These are phyloP conservation scores for Oreocharis arfaki DNA, from an alignment of 2,113 vertebrate species.

Conservation along the genomic window DNA sequence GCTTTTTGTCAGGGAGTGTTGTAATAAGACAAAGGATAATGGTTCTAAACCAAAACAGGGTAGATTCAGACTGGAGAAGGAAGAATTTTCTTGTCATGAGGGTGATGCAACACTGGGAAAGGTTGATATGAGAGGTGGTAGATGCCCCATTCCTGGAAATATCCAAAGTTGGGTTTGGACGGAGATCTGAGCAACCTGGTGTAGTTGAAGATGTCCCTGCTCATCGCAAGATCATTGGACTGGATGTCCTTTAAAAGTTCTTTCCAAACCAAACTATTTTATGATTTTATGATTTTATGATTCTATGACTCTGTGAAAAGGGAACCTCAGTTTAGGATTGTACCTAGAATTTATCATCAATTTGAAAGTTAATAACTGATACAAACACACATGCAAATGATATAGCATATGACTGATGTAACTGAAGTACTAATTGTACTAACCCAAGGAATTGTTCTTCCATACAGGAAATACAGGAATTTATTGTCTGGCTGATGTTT, in stretches of 20 bases:
- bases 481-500: neutral
- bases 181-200: neutral
- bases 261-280: neutral
- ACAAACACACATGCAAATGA: neutral
- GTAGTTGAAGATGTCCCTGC: neutral
- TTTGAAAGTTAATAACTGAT: neutral
- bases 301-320: neutral
- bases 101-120: neutral
- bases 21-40: neutral
- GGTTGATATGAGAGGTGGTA: neutral
- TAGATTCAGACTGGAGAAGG: neutral
- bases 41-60: neutral
- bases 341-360: neutral
- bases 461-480: neutral
- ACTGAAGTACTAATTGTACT: neutral
- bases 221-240: neutral
- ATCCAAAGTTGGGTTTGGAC: neutral
- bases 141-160: neutral
- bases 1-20: neutral
- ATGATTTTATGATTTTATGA: neutral
- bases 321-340: neutral
- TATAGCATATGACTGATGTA: neutral
- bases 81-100: neutral
- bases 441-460: neutral
- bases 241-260: neutral